phyloP scores from a whole-genome alignment of 2,888 invertebrate genomes.

The Ophion obscuratus region DNA sequence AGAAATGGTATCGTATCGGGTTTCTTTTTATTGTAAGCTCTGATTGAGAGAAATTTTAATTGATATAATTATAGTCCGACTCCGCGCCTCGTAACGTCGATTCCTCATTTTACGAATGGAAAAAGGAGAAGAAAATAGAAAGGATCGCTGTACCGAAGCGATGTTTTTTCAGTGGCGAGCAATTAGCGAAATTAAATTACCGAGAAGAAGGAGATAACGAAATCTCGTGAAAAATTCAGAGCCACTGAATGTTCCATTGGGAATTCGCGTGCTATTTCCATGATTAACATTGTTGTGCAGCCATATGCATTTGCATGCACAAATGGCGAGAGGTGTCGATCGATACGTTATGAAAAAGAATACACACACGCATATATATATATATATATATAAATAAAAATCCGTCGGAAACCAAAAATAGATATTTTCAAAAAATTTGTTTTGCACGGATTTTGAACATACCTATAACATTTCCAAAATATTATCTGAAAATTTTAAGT shows the following conservation, averaged over 20 bases:
- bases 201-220: background rate
- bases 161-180: slow-evolving; percentile 29
- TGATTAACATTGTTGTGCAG: background rate
- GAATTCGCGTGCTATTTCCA: background rate
- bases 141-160: slow-evolving; percentile 17
- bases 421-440: no score
- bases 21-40: background rate
- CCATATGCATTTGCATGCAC: background rate
- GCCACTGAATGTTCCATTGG: background rate
- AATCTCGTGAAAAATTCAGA: background rate
- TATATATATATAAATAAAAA: no score
- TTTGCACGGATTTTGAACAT: no score
- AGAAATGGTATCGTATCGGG: no score
- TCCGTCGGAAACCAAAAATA: no score
- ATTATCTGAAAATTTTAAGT: no score
- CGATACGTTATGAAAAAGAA: background rate
- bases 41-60: slow-evolving; percentile 20
- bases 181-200: slow-evolving; percentile 51
- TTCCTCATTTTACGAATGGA: slow-evolving; percentile 18
- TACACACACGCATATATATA: no score
- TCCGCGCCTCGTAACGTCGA: background rate
- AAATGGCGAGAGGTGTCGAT: background rate
- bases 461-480: no score
- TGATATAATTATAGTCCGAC: slow-evolving; percentile 44
- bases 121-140: background rate